Evolutionary conservation across 1,140 invertebrate genomes (phyloP).

Genomic region (Oryctes rhinoceros): DNA sequence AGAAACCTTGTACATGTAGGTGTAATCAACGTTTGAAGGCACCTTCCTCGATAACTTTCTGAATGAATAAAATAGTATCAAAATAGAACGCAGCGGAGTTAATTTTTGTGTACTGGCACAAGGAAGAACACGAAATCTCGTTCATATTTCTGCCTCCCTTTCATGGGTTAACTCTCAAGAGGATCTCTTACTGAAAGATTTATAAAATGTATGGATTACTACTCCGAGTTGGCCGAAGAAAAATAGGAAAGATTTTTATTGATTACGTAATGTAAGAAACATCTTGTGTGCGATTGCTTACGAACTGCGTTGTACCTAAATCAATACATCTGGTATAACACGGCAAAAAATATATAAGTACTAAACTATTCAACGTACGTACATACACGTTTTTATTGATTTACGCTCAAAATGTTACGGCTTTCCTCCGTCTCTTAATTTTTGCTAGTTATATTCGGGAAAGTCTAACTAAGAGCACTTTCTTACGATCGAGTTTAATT

Average conservation of each 20-base stretch:
- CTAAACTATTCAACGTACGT: no score
- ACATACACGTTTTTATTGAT: no score
- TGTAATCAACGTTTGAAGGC: not conserved
- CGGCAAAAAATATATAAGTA: no score
- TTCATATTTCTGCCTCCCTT: slow-evolving; percentile 4
- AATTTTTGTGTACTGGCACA: not conserved
- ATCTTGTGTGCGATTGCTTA: no score
- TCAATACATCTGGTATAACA: no score
- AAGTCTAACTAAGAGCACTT: no score
- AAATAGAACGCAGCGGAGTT: not conserved
- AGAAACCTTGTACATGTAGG: no score
- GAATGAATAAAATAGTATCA: not conserved
- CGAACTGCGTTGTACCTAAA: no score
- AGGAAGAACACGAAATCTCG: not conserved
- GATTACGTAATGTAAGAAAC: not conserved
- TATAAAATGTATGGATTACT: slow-evolving; percentile 13
- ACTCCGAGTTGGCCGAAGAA: not conserved
- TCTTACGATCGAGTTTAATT: no score
- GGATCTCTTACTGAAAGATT: not conserved
- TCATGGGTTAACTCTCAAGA: not conserved
- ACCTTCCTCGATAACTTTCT: not conserved
- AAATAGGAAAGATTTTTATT: not conserved
- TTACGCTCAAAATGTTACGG: no score
- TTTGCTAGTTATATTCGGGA: no score
- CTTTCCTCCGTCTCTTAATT: no score